These are phyloP conservation scores for Engystomops pustulosus DNA, from an alignment of 2,113 vertebrate species.

Conservation along the genomic window DNA sequence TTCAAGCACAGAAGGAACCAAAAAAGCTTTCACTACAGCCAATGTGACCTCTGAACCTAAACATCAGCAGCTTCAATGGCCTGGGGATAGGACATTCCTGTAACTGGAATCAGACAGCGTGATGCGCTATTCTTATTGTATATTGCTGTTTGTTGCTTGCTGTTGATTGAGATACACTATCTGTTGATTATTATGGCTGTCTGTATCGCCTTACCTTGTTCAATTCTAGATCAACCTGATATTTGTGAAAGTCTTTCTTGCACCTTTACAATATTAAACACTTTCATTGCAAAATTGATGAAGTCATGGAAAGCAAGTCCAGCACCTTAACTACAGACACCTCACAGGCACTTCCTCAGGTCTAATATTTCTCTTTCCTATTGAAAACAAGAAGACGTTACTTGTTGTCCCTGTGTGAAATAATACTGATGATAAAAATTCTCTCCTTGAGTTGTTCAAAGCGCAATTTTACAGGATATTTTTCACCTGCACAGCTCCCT, in stretches of 20 bases:
- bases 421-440: neutral
- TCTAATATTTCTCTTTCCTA: neutral
- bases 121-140: slow-evolving; percentile 29
- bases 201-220: slow-evolving; percentile 29
- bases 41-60: slow-evolving; percentile 63
- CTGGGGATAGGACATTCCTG: slow-evolving; percentile 59
- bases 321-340: slow-evolving; percentile 21
- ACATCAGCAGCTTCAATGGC: slow-evolving; percentile 61
- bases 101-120: slow-evolving; percentile 50
- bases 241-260: slow-evolving; percentile 36
- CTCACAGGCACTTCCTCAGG: neutral
- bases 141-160: slow-evolving; percentile 18
- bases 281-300: slow-evolving; percentile 42
- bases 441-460: neutral
- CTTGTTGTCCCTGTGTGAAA: neutral
- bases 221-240: slow-evolving; percentile 29
- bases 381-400: neutral
- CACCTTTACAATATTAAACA: slow-evolving; percentile 37
- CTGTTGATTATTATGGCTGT: slow-evolving; percentile 28
- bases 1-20: slow-evolving; percentile 63
- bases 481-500: no score
- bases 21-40: slow-evolving; percentile 58
- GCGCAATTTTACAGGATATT: no score
- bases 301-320: slow-evolving; percentile 31
- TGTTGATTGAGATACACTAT: slow-evolving; percentile 41